Evolutionary conservation across 1,140 invertebrate species (phyloP), one percentile per base, ranked within the genome.

Genomic region (Gerris buenoi): DNA sequence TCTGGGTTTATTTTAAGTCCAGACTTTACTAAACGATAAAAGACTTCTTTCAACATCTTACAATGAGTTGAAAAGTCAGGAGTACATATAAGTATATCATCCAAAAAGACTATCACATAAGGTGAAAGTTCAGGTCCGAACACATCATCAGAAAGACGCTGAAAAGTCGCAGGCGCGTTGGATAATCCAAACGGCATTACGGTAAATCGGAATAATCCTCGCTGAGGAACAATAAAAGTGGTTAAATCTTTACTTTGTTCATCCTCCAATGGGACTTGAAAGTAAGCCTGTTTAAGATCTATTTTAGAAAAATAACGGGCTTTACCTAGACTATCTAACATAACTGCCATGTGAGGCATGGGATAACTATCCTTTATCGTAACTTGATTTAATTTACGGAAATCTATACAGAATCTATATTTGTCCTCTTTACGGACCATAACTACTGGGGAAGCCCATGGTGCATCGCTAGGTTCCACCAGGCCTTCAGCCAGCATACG

Each of bases 61-160:
- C 72, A 56, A 61, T 76, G 74, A 58, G 74, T 66, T 46, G 73
- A 68, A n/a, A 72, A 64, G 1, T 72, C 69, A 0, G 58, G 22
- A 18, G 69, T 60, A 3, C 70, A 69, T 63, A 71, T 66, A 14
- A 76, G 69, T 13, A 77, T 65, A 65, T 77, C 75, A 58, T 76
- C 74, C 10, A 74, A 66, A 33, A 75, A 74, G 1, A 68, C 70
- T n/a, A 68, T 27, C n/a, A 64, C 65, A 1, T 65, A 5, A 13
- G 60, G 59, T 2, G 64, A 61, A 64, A 25, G 14, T 65, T 18
- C 13, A 25, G 63, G 59, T 3, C 62, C 23, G 2, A 65, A 67
- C 2, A 66, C 56, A 61, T 22, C 26, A 29, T 66, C 65, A 13
- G 58, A 25, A 22, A 68, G 33, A 2, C 66, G 13, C 46, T 68